Conservation (phyloP, 2,888 invertebrate genomes). For the Drosophila lutescens region DNA sequence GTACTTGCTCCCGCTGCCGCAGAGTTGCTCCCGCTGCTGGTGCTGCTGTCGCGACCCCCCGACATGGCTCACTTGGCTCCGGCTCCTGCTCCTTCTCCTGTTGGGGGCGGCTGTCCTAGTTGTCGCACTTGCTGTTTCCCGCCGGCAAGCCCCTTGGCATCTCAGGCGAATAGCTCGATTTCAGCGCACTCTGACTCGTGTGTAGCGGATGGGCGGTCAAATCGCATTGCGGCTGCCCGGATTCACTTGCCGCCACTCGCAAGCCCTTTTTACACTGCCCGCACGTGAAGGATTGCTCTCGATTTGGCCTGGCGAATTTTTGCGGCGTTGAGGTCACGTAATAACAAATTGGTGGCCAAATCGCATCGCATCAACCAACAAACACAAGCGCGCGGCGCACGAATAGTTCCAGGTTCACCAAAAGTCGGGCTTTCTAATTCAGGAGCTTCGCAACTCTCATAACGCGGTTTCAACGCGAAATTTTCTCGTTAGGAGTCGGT, state of each 20-base stretch:
- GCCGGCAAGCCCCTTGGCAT: slow-evolving; percentile 28
- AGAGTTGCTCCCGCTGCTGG: slow-evolving; percentile 40
- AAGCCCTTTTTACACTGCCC: not conserved
- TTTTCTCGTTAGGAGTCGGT: not conserved
- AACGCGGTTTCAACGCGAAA: not conserved
- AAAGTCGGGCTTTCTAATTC: not conserved
- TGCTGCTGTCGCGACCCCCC: slow-evolving; percentile 78
- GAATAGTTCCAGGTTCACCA: not conserved
- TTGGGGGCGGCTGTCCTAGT: slow-evolving; percentile 7
- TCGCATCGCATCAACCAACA: slow-evolving; percentile 45
- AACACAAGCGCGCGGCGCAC: slow-evolving; percentile 6
- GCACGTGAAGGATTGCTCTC: slow-evolving; percentile 2
- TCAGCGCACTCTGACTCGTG: slow-evolving; percentile 13
- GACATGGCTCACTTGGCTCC: slow-evolving; percentile 68
- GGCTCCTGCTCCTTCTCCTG: slow-evolving; percentile 1
- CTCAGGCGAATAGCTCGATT: slow-evolving; percentile 17
- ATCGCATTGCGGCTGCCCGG: slow-evolving; percentile 15
- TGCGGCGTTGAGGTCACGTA: slow-evolving; percentile 77
- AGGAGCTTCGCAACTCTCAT: not conserved
- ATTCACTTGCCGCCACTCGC: slow-evolving; percentile 2
- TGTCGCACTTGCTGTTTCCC: slow-evolving; percentile 13
- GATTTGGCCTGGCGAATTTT: slow-evolving; percentile 45
- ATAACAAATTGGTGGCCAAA: slow-evolving; percentile 69
- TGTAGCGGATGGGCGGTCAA: not conserved
- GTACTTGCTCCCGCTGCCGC: slow-evolving; percentile 11